Base-by-base conservation (phyloP, 2,113 vertebrate species). In the Serilophus lunatus region DNA sequence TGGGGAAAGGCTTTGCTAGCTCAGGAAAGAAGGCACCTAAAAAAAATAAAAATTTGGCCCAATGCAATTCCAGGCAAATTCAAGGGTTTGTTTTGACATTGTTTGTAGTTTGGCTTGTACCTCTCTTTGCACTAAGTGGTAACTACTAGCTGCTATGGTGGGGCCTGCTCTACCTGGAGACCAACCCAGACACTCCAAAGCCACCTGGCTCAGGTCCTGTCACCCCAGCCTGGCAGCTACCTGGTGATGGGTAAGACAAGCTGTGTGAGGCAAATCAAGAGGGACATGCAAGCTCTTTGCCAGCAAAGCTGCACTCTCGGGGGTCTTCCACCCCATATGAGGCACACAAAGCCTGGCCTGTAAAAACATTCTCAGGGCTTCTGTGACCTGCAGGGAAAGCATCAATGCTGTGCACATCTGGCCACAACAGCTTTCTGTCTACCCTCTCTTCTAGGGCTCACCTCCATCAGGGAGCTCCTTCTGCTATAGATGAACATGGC, bases 21-120 rank as follows among this genome's bases (percentile, higher is more conserved):
- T 97, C 45, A 74, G 86, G 89, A 87, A 59, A 82, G 78, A 95
- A 96, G 94, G 91, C 93, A 95, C 82, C 86, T 50, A 28, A 53
- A 59, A 53, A 59, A 91, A 85, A 24, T 8, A 61, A 40, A 42
- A 61, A 35, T 15, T 40, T 42, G 13, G 66, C 47, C 38, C 26
- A 82, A 68, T 8, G 17, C 75, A 64, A 38, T 75, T 79, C 40
- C 53, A 85, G 70, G 53, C 49, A 85, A 83, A 51, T 70, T 57
- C 19, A 61, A 70, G 26, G 13, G 2, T 1, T 3, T 45, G 57
- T 50, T 60, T 66, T 66, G 3, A 71, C 15, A 18, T 60, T 47
- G 13, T 35, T 3, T 57, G 65, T 29, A 18, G 72, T 60, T 88
- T 59, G 64, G 50, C 72, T 94, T 12, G 0, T 72, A 44, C 57